Conservation (phyloP, 2,797 vertebrate genomes). For the Syngnathus acus region DNA sequence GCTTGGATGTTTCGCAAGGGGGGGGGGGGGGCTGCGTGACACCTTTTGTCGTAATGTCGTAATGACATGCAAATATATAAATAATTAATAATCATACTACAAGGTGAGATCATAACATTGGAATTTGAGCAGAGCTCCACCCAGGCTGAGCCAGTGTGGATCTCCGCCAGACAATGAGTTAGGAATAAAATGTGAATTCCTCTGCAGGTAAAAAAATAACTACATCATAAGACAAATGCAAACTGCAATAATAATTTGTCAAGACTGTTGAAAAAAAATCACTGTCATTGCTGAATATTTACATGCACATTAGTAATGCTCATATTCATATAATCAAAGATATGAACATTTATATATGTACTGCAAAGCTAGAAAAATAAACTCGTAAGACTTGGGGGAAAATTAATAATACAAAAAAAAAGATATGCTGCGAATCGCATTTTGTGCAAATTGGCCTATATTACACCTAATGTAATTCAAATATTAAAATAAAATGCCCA, state of each 20-base stretch:
- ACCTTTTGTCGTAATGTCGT: no score
- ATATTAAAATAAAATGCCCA: neutral
- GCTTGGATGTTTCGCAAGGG: neutral
- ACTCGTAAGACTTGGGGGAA: no score
- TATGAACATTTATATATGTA: no score
- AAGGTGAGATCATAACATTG: neutral
- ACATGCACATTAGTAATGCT: neutral
- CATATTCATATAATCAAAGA: neutral
- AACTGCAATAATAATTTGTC: neutral
- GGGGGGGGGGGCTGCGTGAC: neutral
- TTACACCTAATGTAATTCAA: neutral
- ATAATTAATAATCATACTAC: neutral
- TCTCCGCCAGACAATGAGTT: neutral
- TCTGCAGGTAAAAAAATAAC: no score
- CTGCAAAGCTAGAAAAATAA: no score
- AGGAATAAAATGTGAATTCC: neutral
- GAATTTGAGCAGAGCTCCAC: neutral
- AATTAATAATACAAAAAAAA: no score
- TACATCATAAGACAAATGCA: no score
- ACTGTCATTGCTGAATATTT: neutral
- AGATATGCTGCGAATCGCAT: neutral
- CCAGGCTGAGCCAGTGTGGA: neutral
- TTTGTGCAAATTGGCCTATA: neutral
- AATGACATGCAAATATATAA: no score
- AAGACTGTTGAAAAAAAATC: neutral